A percentile compares a stretch with the other conserved stretches of the same genome.
Conservation (phyloP, 2,888 invertebrate species). For the Tipula vernalis region DNA sequence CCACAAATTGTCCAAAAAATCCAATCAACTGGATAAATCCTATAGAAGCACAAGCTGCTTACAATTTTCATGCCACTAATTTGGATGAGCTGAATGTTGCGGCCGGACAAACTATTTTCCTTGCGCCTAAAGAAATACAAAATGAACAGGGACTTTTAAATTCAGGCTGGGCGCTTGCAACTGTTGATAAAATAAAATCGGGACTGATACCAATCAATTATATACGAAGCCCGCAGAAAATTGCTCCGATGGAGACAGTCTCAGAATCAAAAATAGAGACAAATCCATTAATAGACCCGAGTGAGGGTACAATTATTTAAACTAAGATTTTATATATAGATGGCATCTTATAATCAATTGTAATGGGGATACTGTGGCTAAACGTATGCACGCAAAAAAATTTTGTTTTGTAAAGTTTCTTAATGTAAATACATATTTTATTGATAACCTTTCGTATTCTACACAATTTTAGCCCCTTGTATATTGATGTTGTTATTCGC, state of each 20-base stretch:
- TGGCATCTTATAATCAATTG: background rate
- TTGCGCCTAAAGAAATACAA: constrained; percentile 79
- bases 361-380: background rate
- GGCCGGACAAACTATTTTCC: constrained; percentile 59
- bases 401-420: background rate
- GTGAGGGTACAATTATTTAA: background rate
- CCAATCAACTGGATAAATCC: constrained; percentile 58
- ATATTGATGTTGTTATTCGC: constrained; percentile 63
- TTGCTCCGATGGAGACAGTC: background rate
- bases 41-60: constrained; percentile 52
- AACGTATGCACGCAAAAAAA: background rate
- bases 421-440: background rate
- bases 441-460: constrained; percentile 16
- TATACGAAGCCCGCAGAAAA: constrained; percentile 22
- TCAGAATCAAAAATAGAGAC: background rate
- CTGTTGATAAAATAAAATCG: constrained; percentile 41
- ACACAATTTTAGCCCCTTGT: constrained; percentile 57
- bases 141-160: constrained; percentile 45
- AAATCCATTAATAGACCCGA: background rate
- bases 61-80: constrained; percentile 59
- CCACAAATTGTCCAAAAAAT: constrained; percentile 48
- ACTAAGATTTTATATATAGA: background rate
- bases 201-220: constrained; percentile 56
- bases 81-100: constrained; percentile 66
- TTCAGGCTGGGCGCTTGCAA: constrained; percentile 56